Percentiles rank a stretch among this genome's conserved stretches.
Evolutionary conservation across 1,140 invertebrate species (phyloP).

Genomic region (Alviniconcha marisindica): DNA sequence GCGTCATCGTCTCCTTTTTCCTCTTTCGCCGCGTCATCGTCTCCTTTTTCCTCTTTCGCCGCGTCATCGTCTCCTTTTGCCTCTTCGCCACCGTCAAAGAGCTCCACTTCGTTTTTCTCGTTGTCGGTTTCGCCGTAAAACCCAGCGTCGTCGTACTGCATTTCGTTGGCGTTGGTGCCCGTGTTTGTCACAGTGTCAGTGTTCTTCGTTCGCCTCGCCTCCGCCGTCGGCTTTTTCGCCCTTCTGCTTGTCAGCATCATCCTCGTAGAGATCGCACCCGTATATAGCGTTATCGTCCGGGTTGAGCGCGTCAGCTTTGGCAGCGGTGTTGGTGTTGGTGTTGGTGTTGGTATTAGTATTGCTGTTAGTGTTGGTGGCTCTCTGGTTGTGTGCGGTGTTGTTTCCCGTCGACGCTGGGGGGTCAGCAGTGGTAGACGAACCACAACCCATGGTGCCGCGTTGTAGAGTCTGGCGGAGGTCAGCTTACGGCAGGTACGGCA

Average conservation of each 20-base stretch:
- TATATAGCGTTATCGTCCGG: conserved; percentile 30
- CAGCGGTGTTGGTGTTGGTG: conserved; percentile 20
- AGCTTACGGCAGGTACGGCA: too few species aligned
- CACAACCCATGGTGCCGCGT: conserved; percentile 22
- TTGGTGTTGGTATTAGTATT: conserved; percentile 7
- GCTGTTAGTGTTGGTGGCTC: not conserved
- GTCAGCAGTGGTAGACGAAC: not conserved
- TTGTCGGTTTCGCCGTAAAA: conserved; percentile 11
- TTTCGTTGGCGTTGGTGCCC: not conserved
- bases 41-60: not conserved
- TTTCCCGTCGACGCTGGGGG: not conserved
- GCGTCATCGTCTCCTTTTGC: not conserved
- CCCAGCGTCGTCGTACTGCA: conserved; percentile 11
- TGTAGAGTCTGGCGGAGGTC: too few species aligned
- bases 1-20: not conserved
- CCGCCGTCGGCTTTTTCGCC: too few species aligned
- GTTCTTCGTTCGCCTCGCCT: too few species aligned
- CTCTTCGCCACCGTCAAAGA: not conserved
- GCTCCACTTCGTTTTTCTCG: conserved; percentile 2
- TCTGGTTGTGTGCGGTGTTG: not conserved
- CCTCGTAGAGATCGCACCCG: conserved; percentile 13
- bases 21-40: not conserved
- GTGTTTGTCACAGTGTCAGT: not conserved
- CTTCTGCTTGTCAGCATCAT: not conserved
- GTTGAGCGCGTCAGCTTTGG: not conserved